phyloP scores from a whole-genome alignment of 2,797 vertebrate species.

The Phylloscopus collybita region DNA sequence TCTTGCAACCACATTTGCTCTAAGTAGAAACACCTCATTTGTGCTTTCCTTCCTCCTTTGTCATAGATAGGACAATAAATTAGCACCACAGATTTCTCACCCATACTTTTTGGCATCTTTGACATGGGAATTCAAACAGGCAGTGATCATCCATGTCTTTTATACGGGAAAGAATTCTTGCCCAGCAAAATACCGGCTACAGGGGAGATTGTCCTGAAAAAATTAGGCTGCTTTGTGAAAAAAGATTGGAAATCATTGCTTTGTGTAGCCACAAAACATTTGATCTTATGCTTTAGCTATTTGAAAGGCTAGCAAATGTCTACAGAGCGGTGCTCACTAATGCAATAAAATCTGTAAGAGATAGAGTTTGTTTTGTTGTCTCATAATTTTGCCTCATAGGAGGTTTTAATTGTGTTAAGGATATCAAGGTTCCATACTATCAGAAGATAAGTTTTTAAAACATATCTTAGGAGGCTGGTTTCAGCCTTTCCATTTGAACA shows the following conservation, averaged over 20 bases:
- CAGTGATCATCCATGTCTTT: not conserved
- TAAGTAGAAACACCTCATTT: not conserved
- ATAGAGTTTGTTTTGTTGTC: not conserved
- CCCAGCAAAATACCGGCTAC: not conserved
- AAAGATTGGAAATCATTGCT: not conserved
- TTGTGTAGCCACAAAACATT: not conserved
- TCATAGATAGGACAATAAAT: not conserved
- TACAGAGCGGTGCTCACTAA: not conserved
- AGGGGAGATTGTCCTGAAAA: not conserved
- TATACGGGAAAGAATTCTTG: not conserved
- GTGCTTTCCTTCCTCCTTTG: not conserved
- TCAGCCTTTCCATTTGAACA: not conserved
- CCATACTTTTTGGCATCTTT: not conserved
- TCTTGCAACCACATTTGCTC: not conserved
- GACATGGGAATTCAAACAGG: not conserved
- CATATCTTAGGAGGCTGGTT: not conserved
- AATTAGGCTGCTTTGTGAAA: not conserved
- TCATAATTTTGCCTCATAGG: not conserved
- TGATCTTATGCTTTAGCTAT: not conserved
- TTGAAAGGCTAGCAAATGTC: not conserved
- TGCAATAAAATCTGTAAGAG: not conserved
- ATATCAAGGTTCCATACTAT: not conserved
- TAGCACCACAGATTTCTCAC: accelerated
- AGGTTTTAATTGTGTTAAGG: not conserved
- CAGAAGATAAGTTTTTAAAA: not conserved